Evolutionary conservation across 2,797 vertebrate species (phyloP), one percentile per base, ranked within the genome.

Genomic region (Clarias pachynema): DNA sequence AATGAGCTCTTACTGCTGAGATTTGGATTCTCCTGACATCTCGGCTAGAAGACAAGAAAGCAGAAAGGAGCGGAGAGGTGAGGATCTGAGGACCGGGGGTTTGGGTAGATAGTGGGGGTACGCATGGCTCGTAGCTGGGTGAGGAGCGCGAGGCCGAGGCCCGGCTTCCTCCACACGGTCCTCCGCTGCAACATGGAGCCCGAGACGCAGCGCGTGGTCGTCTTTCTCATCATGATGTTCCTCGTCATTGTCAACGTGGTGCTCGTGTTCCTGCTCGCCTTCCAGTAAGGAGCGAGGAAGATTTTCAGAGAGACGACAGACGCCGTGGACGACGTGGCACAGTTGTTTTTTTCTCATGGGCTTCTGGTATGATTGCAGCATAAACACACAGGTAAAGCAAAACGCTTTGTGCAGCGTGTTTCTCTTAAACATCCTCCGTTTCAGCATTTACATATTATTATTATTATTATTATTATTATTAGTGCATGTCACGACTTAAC

Each of bases 241-340:
- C 97, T 99, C 89, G 96, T 99, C 93, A 92, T 98, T 93, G 97
- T 99, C 95, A 99, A 99, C 69, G 97, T 98, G 90, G 96, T 99
- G 91, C 97, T 99, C 79, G 97, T 98, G 94, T 98, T 99, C 93
- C 95, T 99, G 86, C 94, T 99, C 94, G 96, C 97, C 85, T 98
- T 99, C 93, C 97, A 96, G 94, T 99, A 96, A 96, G 82, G 34
- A 49, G 56, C 34, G 22, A 56, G 24, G 44, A 40, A 20, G 60
- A 70, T 59, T 65, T 57, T 29, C 37, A 53, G 60, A 65, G 56
- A 40, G 44, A 26, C 0, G 24, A 31, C 53, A 34, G 26, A 79
- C 44, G 4, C 44, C 44, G 74, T 9, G 26, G 26, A 24, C 29
- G 75, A 18, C 57, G 65, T 20, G 62, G 53, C 65, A 66, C 62